Base-by-base conservation (phyloP, 2,888 invertebrate genomes). In the Coelinius sp. region DNA sequence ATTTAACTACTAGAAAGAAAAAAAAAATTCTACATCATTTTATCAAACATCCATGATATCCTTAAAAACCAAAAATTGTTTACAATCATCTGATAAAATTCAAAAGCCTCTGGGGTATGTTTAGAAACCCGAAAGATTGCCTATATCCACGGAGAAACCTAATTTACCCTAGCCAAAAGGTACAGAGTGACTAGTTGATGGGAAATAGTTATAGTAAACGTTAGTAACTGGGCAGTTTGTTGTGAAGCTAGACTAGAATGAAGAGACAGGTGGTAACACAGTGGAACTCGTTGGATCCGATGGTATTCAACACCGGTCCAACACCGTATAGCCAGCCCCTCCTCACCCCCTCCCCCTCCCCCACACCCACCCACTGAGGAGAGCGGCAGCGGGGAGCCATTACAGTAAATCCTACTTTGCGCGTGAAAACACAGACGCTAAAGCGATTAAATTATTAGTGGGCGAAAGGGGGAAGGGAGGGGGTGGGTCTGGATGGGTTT, bases 331-430 rank as follows among this genome's bases (percentile, higher is more conserved):
- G 53, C 27, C 24, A 25, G 25, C n/a, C n/a, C n/a, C n/a, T n/a
- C n/a, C n/a, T n/a, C n/a, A n/a, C n/a, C n/a, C n/a, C n/a, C n/a
- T n/a, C n/a, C n/a, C n/a, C n/a, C n/a, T n/a, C n/a, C n/a, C n/a
- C n/a, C n/a, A n/a, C n/a, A n/a, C n/a, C n/a, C n/a, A n/a, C n/a
- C n/a, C n/a, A n/a, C n/a, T n/a, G 68, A 70, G 72, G 66, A 24
- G 69, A 65, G 64, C 68, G 64, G 72, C 74, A 75, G 76, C 75
- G 75, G 75, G 75, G 78, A 77, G 76, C 78, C 79, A 79, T 79
- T 79, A 79, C 79, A 78, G 79, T 79, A 79, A 79, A 79, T 79
- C 79, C 78, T 79, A 78, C 78, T 79, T 79, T 79, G 79, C 79
- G 78, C 79, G 79, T 77, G 79, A 79, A 79, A 79, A 79, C 79